Conservation (phyloP, 2,888 invertebrate species). For the Tenthredo distinguenda region DNA sequence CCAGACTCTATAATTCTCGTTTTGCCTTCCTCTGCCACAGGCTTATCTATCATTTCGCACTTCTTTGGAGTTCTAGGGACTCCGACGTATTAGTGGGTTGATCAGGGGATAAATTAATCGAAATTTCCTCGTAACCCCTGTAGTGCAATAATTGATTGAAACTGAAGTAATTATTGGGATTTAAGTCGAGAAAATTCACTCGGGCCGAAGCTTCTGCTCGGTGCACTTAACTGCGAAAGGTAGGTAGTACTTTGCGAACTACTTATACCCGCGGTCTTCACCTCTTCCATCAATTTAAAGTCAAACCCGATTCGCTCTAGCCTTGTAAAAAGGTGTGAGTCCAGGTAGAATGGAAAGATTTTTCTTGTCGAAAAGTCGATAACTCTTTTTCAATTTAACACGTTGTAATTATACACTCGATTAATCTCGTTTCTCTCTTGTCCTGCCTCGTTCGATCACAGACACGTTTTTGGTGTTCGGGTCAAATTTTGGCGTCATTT, state of each 20-base stretch:
- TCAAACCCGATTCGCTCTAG: not conserved
- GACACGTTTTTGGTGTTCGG: no score
- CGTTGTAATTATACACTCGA: not conserved
- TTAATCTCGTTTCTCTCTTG: not conserved
- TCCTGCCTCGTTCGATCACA: not conserved
- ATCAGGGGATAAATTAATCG: not conserved
- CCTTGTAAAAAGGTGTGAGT: not conserved
- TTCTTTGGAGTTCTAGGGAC: not conserved
- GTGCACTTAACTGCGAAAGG: not conserved
- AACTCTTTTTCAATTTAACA: not conserved
- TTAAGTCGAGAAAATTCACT: not conserved
- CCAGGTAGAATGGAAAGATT: not conserved
- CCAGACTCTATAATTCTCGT: not conserved
- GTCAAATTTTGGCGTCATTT: not conserved
- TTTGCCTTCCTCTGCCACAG: not conserved
- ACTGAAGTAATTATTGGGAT: not conserved
- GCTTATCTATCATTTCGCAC: not conserved
- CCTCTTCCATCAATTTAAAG: constrained; percentile 1
- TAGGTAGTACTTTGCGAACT: constrained; percentile 4
- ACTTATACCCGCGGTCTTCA: not conserved
- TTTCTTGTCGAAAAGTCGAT: not conserved
- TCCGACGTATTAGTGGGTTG: not conserved
- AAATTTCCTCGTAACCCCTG: not conserved
- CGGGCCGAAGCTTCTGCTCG: not conserved
- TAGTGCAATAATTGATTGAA: not conserved